Evolutionary conservation across 2,113 vertebrate genomes (phyloP).

Genomic region (Cettia cetti): DNA sequence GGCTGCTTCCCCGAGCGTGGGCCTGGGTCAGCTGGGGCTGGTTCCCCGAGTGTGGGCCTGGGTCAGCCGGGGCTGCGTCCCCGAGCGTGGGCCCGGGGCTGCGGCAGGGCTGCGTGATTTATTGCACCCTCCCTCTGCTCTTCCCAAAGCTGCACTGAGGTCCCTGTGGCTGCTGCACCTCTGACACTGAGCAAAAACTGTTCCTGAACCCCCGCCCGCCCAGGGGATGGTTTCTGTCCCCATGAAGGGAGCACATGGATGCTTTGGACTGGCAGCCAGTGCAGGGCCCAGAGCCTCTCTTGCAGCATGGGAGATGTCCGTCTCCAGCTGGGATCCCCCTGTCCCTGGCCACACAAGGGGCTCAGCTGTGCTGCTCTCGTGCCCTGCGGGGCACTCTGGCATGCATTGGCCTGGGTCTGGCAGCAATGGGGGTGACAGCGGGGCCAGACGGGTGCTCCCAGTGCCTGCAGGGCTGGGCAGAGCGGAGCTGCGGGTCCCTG

Average conservation of each 20-base stretch:
- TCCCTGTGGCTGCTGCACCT: neutral
- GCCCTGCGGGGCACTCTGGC: neutral
- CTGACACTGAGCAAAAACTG: neutral
- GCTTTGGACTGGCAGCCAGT: neutral
- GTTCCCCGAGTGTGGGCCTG: neutral
- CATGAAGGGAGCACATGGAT: neutral
- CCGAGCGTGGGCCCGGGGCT: neutral
- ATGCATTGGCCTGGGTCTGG: neutral
- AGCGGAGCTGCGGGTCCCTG: neutral
- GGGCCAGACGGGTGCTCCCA: neutral
- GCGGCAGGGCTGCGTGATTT: neutral
- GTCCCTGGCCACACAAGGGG: neutral
- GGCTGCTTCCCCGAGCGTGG: too few species aligned
- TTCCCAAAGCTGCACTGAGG: neutral
- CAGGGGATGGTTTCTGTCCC: neutral
- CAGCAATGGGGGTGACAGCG: neutral
- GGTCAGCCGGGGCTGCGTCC: too few species aligned
- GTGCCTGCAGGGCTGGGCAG: neutral
- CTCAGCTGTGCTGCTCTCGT: neutral
- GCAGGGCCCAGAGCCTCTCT: neutral
- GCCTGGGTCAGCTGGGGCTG: neutral
- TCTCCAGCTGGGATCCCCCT: neutral
- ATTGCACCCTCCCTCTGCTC: neutral
- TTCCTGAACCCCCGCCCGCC: accelerated
- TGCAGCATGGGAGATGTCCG: neutral